phyloP scores from a whole-genome alignment of 2,888 invertebrate species.

The Doris montereyensis region DNA sequence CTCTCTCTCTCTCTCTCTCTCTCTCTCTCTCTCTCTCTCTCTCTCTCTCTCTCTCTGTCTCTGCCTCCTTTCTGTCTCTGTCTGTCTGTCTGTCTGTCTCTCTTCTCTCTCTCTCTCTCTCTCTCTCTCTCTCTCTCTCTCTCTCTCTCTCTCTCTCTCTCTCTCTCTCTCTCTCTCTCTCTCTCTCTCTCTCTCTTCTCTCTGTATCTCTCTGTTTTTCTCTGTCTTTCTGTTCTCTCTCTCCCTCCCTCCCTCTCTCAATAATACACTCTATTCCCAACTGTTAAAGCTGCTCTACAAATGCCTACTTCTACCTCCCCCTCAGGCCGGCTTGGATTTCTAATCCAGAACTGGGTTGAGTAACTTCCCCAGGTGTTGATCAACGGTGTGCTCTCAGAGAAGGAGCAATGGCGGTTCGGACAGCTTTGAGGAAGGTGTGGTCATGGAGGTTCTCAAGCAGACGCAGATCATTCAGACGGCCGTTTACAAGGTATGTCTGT shows the following conservation, averaged over 20 bases:
- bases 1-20: no score
- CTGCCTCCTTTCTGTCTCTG: not conserved
- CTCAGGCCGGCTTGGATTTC: constrained; percentile 61
- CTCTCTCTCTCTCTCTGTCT: not conserved
- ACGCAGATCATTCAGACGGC: constrained; percentile 90
- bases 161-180: constrained; percentile 20
- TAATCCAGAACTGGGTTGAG: constrained; percentile 71
- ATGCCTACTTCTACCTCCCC: no score
- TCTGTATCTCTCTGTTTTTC: constrained; percentile 9
- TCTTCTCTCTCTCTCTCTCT: not conserved
- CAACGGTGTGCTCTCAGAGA: constrained; percentile 90
- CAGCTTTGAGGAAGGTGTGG: constrained; percentile 92
- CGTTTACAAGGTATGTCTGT: constrained; percentile 79
- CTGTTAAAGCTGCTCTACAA: no score
- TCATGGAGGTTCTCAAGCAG: constrained; percentile 88
- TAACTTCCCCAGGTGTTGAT: constrained; percentile 83
- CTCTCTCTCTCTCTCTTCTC: no score
- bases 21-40: no score
- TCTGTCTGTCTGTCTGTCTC: constrained; percentile 3
- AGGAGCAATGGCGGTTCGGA: constrained; percentile 79
- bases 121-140: constrained; percentile 16
- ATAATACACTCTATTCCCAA: not conserved
- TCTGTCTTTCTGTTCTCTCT: constrained; percentile 6
- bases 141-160: constrained; percentile 20
- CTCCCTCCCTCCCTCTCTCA: not conserved